phyloP scores from a whole-genome alignment of 2,113 vertebrate species.

The Rynchops niger region DNA sequence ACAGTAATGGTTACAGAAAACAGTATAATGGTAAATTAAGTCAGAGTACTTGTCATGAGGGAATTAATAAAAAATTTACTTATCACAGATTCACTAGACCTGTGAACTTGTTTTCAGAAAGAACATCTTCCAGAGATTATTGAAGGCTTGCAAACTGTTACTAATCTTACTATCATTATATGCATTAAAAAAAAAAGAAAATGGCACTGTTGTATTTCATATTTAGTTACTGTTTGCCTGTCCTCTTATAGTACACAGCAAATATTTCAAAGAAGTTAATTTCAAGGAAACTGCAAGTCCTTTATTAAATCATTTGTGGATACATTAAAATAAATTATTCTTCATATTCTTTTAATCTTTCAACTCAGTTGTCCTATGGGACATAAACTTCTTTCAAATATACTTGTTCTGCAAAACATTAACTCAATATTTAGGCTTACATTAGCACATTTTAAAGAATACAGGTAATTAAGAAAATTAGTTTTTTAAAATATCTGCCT shows the following conservation, averaged over 20 bases:
- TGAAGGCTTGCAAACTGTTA: neutral
- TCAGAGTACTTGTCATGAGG: neutral
- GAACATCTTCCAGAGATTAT: neutral
- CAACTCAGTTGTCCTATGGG: neutral
- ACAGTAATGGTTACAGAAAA: neutral
- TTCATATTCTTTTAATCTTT: slow-evolving; percentile 19
- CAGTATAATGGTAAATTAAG: neutral
- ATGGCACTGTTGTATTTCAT: neutral
- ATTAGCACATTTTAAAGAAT: neutral
- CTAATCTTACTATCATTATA: neutral
- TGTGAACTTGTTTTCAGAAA: neutral
- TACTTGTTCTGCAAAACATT: neutral
- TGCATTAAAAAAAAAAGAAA: neutral
- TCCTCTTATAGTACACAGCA: neutral
- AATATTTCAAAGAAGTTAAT: neutral
- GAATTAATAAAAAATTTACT: neutral
- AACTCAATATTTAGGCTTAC: neutral
- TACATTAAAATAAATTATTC: slow-evolving; percentile 21
- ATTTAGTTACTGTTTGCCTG: neutral
- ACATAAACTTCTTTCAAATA: neutral
- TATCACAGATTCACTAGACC: neutral
- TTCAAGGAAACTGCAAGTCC: neutral
- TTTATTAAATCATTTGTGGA: neutral
- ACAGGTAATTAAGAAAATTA: neutral
- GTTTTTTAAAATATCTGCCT: neutral